phyloP scores from a whole-genome alignment of 2,888 invertebrate species.

The Cynaeus angustus region DNA sequence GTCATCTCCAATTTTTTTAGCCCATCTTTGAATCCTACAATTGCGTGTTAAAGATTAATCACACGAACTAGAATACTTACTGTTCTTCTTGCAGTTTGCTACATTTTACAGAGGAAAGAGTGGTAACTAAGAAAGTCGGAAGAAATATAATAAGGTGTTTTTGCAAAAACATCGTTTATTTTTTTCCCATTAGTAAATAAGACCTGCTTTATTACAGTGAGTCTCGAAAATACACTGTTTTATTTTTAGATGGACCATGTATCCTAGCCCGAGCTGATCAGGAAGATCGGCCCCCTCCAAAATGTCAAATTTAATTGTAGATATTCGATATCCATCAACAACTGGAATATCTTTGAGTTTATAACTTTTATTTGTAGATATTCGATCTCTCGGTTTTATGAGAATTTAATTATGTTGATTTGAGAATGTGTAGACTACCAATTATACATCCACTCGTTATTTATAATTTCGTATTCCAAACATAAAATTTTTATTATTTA shows the following conservation, averaged over 20 bases:
- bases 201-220: conserved; percentile 41
- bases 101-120: conserved; percentile 3
- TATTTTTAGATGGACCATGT: conserved; percentile 46
- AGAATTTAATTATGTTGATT: not conserved
- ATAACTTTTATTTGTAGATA: not conserved
- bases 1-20: conserved; percentile 84
- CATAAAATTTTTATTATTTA: no score
- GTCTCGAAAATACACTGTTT: conserved; percentile 46
- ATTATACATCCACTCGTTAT: not conserved
- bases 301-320: conserved; percentile 6
- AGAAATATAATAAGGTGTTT: conserved; percentile 15
- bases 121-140: conserved; percentile 18
- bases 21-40: conserved; percentile 88
- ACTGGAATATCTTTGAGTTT: conserved; percentile 3
- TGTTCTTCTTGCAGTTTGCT: conserved; percentile 58
- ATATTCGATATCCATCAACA: conserved; percentile 10
- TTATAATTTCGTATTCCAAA: no score
- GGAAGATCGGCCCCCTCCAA: conserved; percentile 12
- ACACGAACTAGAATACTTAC: conserved; percentile 54
- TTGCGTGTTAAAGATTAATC: conserved; percentile 60
- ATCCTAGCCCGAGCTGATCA: conserved; percentile 39
- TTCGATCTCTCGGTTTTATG: not conserved
- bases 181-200: conserved; percentile 38
- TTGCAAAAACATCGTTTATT: conserved; percentile 44
- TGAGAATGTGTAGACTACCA: conserved; percentile 5